Evolutionary conservation across 2,113 vertebrate species (phyloP), one percentile per base, ranked within the genome.

Genomic region (Centropristis striata): DNA sequence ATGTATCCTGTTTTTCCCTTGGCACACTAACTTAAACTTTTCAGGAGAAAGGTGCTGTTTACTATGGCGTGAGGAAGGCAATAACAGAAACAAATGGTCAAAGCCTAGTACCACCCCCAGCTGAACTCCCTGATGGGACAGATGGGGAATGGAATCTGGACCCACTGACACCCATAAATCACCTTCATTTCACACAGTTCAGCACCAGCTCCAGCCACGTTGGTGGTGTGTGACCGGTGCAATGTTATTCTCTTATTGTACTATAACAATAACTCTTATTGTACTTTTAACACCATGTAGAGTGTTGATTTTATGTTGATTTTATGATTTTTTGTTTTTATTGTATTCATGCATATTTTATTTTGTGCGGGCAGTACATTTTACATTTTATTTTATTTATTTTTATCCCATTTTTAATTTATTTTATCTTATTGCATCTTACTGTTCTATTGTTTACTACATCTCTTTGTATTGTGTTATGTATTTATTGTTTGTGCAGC

Each of bases 111-210:
- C 37, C 36, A 61, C 42, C 74, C 28, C 25, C 11, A 47, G n/a
- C 23, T 64, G 50, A 63, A 80, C 51, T 37, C 39, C 59, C 28
- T 46, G 47, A 82, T 23, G 39, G 4, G 23, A 65, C 70, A 71
- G 71, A 87, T 71, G 64, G 75, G 75, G 60, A 73, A 77, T 21
- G 44, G 57, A 82, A 86, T 89, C 65, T 69, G 37, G 13, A n/a
- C 20, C 42, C 15, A 46, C 41, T 11, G 8, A 70, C 55, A 4
- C 7, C 21, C 69, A 83, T 68, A 27, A 81, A 72, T 86, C 68
- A 61, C 47, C 68, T 50, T 61, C 41, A 50, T 55, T 74, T 32
- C 32, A 32, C 58, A 54, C 27, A 59, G 44, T 25, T 79, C 18
- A 71, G 18, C 53, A 46, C 18, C 41, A 58, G 28, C 39, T n/a